Percentiles rank a stretch among this genome's conserved stretches.
Evolutionary conservation across 2,113 vertebrate genomes (phyloP).

Genomic region (Strigops habroptila): DNA sequence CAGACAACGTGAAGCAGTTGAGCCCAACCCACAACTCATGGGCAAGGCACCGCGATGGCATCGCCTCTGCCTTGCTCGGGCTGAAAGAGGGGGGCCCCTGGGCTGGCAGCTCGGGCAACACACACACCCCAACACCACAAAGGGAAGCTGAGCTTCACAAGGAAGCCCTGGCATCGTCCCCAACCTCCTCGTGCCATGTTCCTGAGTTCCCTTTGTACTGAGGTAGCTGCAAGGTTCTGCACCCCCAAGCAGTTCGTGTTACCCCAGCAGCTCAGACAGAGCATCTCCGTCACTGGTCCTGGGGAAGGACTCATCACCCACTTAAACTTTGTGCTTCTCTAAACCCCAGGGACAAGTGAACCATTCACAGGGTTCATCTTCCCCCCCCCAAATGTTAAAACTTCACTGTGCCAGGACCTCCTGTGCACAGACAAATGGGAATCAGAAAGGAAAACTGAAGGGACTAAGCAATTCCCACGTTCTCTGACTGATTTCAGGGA

Average conservation of each 20-base stretch:
- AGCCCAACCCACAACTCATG: not conserved
- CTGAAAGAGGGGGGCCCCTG: not conserved
- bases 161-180: not conserved
- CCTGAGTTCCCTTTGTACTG: not conserved
- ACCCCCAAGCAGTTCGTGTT: not conserved
- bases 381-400: accelerated
- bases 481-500: not conserved
- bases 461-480: not conserved
- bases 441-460: not conserved
- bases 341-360: not conserved
- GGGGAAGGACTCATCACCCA: not conserved
- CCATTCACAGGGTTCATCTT: not conserved
- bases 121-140: not conserved
- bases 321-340: not conserved
- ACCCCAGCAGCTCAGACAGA: not conserved
- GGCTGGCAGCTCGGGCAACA: not conserved
- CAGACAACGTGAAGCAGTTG: not conserved
- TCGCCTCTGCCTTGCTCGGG: not conserved
- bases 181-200: not conserved
- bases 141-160: not conserved
- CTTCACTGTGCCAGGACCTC: not conserved
- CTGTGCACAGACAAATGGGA: not conserved
- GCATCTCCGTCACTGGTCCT: not conserved
- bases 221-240: not conserved
- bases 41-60: accelerated